A percentile compares a stretch with the other conserved stretches of the same genome.
Conservation (phyloP, 2,888 invertebrate genomes). For the Busseola fusca region DNA sequence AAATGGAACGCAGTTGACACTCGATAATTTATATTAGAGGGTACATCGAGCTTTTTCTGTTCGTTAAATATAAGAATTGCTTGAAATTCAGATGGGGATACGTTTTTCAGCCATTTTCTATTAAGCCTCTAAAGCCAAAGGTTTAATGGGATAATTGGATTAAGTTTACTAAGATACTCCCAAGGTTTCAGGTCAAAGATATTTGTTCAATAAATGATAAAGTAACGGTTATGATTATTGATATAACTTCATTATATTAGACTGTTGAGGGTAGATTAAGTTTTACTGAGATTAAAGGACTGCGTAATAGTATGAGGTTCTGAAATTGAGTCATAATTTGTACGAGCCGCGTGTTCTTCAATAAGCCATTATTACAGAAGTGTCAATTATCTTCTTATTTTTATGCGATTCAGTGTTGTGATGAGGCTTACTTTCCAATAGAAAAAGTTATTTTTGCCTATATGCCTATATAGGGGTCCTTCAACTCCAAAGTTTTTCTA, state of each 20-base stretch:
- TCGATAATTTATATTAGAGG: constrained; percentile 78
- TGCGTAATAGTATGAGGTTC: constrained; percentile 1
- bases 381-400: background rate
- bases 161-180: constrained; percentile 72
- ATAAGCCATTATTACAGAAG: background rate
- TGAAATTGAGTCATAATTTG: constrained; percentile 33
- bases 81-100: constrained; percentile 65
- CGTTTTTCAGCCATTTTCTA: constrained; percentile 57
- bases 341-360: background rate
- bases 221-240: constrained; percentile 48
- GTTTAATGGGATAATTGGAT: constrained; percentile 72
- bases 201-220: constrained; percentile 60
- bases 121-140: constrained; percentile 47
- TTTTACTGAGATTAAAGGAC: constrained; percentile 43
- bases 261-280: constrained; percentile 34
- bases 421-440: background rate
- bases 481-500: background rate
- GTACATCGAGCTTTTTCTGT: constrained; percentile 65
- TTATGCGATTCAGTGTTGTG: background rate
- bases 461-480: background rate
- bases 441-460: background rate
- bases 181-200: constrained; percentile 51
- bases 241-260: constrained; percentile 45
- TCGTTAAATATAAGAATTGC: constrained; percentile 68
- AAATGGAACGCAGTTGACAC: constrained; percentile 73